Evolutionary conservation across 2,888 invertebrate species (phyloP).

Genomic region (Himalopsyche tibetana): DNA sequence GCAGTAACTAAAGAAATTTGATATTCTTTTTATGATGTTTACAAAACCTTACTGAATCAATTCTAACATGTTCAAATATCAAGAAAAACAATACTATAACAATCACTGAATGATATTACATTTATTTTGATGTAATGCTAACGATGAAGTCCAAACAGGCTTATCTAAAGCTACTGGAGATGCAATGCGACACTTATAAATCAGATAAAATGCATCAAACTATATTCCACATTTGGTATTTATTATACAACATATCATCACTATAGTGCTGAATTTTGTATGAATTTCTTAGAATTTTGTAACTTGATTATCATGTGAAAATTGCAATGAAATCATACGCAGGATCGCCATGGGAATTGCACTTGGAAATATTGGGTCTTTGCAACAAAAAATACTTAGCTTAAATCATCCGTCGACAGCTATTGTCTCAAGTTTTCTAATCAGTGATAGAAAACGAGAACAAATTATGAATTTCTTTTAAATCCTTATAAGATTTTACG

Average conservation of each 20-base stretch:
- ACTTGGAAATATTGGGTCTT: too few relatives aligned
- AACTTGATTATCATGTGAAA: background rate
- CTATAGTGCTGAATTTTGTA: background rate
- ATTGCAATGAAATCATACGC: background rate
- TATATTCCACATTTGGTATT: constrained; percentile 10
- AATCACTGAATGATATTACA: background rate
- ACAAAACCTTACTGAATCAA: background rate
- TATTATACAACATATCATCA: background rate
- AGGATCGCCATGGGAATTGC: background rate
- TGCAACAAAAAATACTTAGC: too few relatives aligned
- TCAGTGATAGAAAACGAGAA: too few relatives aligned
- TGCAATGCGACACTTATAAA: background rate
- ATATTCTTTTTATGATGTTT: background rate
- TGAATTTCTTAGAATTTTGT: background rate
- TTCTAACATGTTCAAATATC: constrained; percentile 11
- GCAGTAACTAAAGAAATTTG: background rate
- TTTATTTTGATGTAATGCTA: background rate
- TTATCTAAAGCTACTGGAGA: background rate
- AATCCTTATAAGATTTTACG: too few relatives aligned
- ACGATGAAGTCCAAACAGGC: background rate
- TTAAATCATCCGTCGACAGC: too few relatives aligned
- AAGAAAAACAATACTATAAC: background rate
- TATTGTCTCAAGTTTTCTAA: too few relatives aligned
- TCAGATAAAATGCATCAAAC: background rate
- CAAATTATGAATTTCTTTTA: too few relatives aligned